phyloP scores from a whole-genome alignment of 2,113 vertebrate genomes.

The Tylochromis polylepis region DNA sequence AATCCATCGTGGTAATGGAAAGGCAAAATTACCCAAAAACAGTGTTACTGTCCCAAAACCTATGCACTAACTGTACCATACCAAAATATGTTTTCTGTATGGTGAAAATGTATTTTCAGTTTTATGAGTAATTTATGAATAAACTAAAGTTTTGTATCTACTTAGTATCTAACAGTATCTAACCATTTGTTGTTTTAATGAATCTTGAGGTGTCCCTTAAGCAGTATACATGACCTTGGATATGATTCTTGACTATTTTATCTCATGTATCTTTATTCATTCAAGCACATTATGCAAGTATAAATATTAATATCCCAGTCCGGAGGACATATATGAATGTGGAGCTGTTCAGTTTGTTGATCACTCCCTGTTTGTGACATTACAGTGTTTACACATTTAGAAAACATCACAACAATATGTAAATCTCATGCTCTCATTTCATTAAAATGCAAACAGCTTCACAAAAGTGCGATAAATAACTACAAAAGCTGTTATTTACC shows the following conservation, averaged over 20 bases:
- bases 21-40: neutral
- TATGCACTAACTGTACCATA: neutral
- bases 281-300: neutral
- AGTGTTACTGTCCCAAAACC: neutral
- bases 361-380: neutral
- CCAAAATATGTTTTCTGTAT: neutral
- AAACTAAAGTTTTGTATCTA: neutral
- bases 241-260: neutral
- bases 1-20: too few species aligned
- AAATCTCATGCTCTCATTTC: neutral
- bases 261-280: neutral
- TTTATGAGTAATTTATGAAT: neutral
- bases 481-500: fast-evolving
- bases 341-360: neutral
- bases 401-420: neutral
- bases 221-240: neutral
- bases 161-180: neutral
- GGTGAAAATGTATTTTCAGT: neutral
- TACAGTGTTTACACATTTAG: neutral
- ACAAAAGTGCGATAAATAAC: neutral
- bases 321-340: neutral
- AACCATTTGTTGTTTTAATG: neutral
- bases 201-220: neutral
- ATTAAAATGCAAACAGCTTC: neutral
- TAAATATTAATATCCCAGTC: neutral